Conservation (phyloP, 2,888 invertebrate genomes). For the Drosophila villosipedis region DNA sequence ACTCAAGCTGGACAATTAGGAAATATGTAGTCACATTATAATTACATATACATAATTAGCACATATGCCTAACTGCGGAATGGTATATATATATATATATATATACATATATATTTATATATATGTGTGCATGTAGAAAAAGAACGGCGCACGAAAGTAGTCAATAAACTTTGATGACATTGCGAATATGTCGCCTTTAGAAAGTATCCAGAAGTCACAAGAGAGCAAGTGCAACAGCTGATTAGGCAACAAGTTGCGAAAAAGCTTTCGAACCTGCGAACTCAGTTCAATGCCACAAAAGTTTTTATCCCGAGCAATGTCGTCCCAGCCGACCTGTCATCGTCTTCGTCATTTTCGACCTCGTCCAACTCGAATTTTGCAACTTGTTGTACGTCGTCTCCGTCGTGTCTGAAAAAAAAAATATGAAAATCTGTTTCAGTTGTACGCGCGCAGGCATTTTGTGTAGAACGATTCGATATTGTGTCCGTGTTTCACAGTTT, state of each 20-base stretch:
- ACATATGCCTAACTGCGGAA: neutral
- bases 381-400: constrained; percentile 75
- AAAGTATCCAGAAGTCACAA: constrained; percentile 9
- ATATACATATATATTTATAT: neutral
- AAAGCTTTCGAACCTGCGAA: constrained; percentile 79
- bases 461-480: constrained; percentile 53
- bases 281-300: constrained; percentile 72
- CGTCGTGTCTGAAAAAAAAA: constrained; percentile 41
- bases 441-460: constrained; percentile 69
- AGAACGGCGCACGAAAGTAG: neutral
- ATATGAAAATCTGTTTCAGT: constrained; percentile 72
- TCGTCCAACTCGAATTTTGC: constrained; percentile 67
- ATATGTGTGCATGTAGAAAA: neutral
- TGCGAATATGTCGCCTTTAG: constrained; percentile 17
- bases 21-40: neutral
- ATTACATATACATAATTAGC: neutral
- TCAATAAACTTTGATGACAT: constrained; percentile 7
- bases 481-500: constrained; percentile 22
- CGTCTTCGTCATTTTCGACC: constrained; percentile 38
- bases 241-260: constrained; percentile 84
- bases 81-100: neutral
- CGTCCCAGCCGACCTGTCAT: constrained; percentile 20
- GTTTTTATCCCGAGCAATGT: constrained; percentile 40
- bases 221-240: constrained; percentile 78
- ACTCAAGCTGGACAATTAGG: neutral